These are phyloP conservation scores for Thecocarcelia acutangulata DNA, from an alignment of 2,888 invertebrate genomes.

Conservation along the genomic window DNA sequence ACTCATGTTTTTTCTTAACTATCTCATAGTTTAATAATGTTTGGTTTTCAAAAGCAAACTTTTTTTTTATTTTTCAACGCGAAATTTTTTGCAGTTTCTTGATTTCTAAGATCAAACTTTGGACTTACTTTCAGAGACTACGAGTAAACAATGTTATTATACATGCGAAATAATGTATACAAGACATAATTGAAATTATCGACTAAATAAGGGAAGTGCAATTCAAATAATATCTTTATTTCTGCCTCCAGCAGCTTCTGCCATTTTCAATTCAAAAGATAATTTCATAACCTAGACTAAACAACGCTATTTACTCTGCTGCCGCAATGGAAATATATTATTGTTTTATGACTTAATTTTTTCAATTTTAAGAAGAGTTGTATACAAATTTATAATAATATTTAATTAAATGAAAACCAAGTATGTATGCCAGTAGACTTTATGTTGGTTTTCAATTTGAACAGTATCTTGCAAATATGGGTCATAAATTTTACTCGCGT, in stretches of 20 bases:
- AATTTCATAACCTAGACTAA: slow-evolving; percentile 13
- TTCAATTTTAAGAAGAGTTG: slow-evolving; percentile 30
- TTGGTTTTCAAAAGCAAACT: not conserved
- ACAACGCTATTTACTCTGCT: not conserved
- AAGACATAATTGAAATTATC: slow-evolving; percentile 2
- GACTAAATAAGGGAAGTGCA: slow-evolving; percentile 22
- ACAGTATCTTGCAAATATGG: slow-evolving; percentile 44
- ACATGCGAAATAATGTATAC: not conserved
- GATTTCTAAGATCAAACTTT: slow-evolving; percentile 5
- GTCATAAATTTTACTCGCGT: slow-evolving; percentile 62
- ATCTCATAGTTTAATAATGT: not conserved
- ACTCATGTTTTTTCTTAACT: slow-evolving; percentile 2
- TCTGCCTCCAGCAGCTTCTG: not conserved
- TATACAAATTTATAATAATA: slow-evolving; percentile 24
- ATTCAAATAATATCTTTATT: not conserved
- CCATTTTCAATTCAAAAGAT: not conserved
- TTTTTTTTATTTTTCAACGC: no score
- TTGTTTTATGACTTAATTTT: slow-evolving; percentile 29
- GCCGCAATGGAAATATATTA: not conserved
- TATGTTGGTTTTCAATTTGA: not conserved
- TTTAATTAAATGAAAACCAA: slow-evolving; percentile 42
- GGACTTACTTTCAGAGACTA: slow-evolving; percentile 20
- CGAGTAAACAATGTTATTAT: not conserved
- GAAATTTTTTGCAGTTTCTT: no score
- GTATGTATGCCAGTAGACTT: slow-evolving; percentile 40